phyloP scores from a whole-genome alignment of 2,888 invertebrate species.

The Sthenelais limicola region DNA sequence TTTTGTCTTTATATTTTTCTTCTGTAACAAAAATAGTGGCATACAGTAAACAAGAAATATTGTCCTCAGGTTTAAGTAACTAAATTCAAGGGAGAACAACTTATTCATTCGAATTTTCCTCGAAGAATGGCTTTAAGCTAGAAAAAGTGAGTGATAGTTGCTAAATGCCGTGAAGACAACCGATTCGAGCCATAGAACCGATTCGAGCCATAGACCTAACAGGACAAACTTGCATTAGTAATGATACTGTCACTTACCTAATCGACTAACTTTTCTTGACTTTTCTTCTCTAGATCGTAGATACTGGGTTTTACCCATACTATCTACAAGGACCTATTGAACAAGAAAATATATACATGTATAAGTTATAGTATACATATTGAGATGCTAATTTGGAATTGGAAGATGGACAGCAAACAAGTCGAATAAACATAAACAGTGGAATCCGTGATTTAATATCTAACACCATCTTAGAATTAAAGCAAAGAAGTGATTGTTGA shows the following conservation, averaged over 20 bases:
- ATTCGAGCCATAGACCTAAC: too few species aligned
- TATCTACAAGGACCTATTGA: conserved; percentile 25
- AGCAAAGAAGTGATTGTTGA: too few species aligned
- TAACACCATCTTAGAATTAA: too few species aligned
- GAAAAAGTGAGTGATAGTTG: too few species aligned
- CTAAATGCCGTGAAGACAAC: too few species aligned
- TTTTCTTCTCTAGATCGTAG: conserved; percentile 23
- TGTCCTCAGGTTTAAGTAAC: not conserved
- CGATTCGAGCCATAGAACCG: too few species aligned
- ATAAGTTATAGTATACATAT: not conserved
- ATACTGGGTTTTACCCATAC: conserved; percentile 9
- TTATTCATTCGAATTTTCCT: too few species aligned
- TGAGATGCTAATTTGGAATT: not conserved
- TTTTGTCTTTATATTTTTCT: conserved; percentile 36
- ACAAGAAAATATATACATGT: not conserved
- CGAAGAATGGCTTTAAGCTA: too few species aligned
- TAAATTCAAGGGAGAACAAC: not conserved
- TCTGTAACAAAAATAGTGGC: conserved; percentile 9
- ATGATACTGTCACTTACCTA: conserved; percentile 16
- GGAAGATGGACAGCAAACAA: too few species aligned
- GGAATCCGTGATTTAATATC: too few species aligned
- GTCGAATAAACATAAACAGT: too few species aligned
- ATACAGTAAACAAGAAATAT: not conserved
- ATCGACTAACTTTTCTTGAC: conserved; percentile 38
- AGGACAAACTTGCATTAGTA: too few species aligned